Percentiles rank a stretch among this genome's conserved stretches.
Conservation (phyloP, 2,888 invertebrate genomes). For the Carterocephalus palaemon region DNA sequence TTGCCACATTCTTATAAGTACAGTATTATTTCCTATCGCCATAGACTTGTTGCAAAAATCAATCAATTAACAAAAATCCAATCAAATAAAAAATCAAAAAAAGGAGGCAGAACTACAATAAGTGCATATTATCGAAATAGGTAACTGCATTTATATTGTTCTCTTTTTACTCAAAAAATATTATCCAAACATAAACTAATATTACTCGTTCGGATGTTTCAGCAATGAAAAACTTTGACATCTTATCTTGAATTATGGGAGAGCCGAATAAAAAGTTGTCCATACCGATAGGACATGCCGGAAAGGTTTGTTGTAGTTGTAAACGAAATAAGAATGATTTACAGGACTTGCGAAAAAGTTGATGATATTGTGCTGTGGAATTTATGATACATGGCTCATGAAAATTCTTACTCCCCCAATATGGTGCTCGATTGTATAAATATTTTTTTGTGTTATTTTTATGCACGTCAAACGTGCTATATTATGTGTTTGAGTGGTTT, state of each 20-base stretch:
- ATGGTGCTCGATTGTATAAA: not conserved
- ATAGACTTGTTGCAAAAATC: too few relatives aligned
- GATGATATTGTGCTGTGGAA: slow-evolving; percentile 27
- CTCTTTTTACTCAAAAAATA: too few relatives aligned
- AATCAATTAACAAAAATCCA: too few relatives aligned
- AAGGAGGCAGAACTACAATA: too few relatives aligned
- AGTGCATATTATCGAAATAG: slow-evolving; percentile 22
- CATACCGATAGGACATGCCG: slow-evolving; percentile 44
- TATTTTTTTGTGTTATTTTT: too few relatives aligned
- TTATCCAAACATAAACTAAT: slow-evolving; percentile 56
- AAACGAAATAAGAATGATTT: slow-evolving; percentile 68
- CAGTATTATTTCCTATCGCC: too few relatives aligned
- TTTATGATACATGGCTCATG: slow-evolving; percentile 20
- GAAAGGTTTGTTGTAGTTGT: slow-evolving; percentile 64
- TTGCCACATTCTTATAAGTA: too few relatives aligned
- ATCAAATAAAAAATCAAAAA: too few relatives aligned
- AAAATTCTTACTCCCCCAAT: slow-evolving; percentile 9
- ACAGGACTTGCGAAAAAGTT: slow-evolving; percentile 60
- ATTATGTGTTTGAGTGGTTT: too few relatives aligned
- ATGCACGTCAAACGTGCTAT: too few relatives aligned
- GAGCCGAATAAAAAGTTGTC: slow-evolving; percentile 54
- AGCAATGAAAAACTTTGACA: slow-evolving; percentile 63
- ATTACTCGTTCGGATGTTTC: slow-evolving; percentile 47
- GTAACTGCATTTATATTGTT: not conserved
- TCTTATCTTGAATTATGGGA: slow-evolving; percentile 64